phyloP scores from a whole-genome alignment of 2,113 vertebrate species.

The Xiphophorus hellerii region DNA sequence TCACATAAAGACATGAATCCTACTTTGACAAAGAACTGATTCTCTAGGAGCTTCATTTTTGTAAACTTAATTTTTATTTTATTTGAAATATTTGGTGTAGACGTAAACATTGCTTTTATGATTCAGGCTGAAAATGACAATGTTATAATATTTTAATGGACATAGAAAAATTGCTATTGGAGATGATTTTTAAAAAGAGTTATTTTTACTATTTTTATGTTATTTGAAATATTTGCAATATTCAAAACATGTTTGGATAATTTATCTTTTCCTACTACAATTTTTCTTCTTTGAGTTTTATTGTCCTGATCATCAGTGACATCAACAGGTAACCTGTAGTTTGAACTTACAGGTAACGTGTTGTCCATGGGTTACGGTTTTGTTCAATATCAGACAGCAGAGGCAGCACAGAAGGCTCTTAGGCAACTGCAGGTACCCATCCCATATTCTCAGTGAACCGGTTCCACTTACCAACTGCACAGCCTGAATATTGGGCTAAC shows the following conservation, averaged over 20 bases:
- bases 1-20: not conserved
- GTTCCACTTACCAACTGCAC: not conserved
- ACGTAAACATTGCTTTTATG: not conserved
- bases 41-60: not conserved
- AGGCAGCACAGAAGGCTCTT: constrained; percentile 92
- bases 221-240: not conserved
- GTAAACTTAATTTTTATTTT: not conserved
- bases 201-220: not conserved
- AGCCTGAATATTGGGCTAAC: constrained; percentile 5
- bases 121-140: not conserved
- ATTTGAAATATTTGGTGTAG: not conserved
- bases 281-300: not conserved
- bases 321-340: not conserved
- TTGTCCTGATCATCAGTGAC: not conserved
- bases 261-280: not conserved
- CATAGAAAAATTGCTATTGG: not conserved
- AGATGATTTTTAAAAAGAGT: not conserved
- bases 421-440: constrained; percentile 87
- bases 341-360: constrained; percentile 78
- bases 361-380: constrained; percentile 98
- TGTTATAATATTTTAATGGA: not conserved
- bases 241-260: not conserved
- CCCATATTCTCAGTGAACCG: not conserved
- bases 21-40: not conserved
- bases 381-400: constrained; percentile 88